Evolutionary conservation across 2,113 vertebrate species (phyloP).

Genomic region (Bubalus kerabau): DNA sequence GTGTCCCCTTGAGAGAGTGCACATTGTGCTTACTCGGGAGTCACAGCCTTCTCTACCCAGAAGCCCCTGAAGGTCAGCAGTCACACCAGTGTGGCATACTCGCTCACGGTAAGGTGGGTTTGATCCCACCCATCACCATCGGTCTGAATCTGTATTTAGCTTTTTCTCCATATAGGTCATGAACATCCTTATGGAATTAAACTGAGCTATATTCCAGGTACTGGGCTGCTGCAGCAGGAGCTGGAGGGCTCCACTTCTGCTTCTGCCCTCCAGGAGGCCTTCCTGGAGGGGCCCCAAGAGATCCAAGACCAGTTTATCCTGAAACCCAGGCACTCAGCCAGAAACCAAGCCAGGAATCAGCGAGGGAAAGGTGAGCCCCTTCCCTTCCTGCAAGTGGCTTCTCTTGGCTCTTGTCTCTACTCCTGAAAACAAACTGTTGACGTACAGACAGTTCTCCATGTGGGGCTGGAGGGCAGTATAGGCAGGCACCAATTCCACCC

Average conservation of each 20-base stretch:
- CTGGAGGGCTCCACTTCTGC: slow-evolving; percentile 75
- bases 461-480: no score
- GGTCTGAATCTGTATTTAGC: slow-evolving; percentile 20
- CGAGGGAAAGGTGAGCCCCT: slow-evolving; percentile 76
- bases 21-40: no score
- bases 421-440: not conserved
- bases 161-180: slow-evolving; percentile 83
- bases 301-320: slow-evolving; percentile 90
- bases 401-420: not conserved
- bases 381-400: not conserved
- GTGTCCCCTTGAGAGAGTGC: no score
- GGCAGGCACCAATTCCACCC: not conserved
- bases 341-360: slow-evolving; percentile 56
- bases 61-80: not conserved
- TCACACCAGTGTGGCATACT: not conserved
- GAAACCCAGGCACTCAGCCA: slow-evolving; percentile 80
- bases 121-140: slow-evolving; percentile 4
- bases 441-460: not conserved
- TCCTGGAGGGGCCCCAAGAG: slow-evolving; percentile 84
- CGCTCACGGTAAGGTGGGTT: not conserved
- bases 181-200: slow-evolving; percentile 91
- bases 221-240: slow-evolving; percentile 65
- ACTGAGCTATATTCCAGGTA: slow-evolving; percentile 87
- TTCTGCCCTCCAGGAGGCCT: slow-evolving; percentile 79
- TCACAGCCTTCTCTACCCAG: no score